These are phyloP conservation scores for Selenia dentaria DNA, from an alignment of 2,888 invertebrate genomes.

Conservation along the genomic window DNA sequence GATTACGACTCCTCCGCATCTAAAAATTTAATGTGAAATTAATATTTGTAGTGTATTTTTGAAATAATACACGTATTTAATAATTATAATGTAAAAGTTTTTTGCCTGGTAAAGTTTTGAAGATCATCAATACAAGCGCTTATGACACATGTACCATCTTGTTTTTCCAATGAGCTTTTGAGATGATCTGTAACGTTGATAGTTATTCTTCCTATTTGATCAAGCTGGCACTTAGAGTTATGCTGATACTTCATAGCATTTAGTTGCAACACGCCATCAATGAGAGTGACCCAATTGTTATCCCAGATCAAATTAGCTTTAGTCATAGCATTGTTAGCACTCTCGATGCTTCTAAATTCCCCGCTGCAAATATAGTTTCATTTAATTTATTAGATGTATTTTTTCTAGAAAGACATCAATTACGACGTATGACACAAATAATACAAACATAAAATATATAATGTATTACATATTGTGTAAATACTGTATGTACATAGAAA, in stretches of 20 bases:
- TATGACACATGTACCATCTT: conserved; percentile 19
- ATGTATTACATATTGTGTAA: neutral
- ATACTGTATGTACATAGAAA: neutral
- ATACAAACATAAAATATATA: neutral
- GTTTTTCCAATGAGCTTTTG: neutral
- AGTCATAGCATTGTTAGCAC: conserved; percentile 35
- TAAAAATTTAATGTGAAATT: conserved; percentile 23
- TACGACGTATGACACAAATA: too few relatives aligned
- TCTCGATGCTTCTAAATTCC: conserved; percentile 45
- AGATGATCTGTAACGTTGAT: conserved; percentile 38
- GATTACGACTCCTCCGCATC: conserved; percentile 47
- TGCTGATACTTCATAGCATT: conserved; percentile 58
- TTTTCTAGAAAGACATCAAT: too few relatives aligned
- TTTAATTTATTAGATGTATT: neutral
- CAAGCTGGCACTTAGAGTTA: conserved; percentile 77
- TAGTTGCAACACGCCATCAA: conserved; percentile 93
- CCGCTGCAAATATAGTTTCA: conserved; percentile 36
- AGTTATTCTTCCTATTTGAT: conserved; percentile 43
- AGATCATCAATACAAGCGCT: conserved; percentile 27
- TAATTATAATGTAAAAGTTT: neutral
- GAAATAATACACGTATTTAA: neutral
- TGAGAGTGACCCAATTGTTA: conserved; percentile 91
- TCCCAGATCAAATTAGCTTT: conserved; percentile 82
- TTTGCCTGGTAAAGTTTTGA: conserved; percentile 36
- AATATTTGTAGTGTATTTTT: neutral